Conservation (phyloP, 2,113 vertebrate genomes). For the Balaenoptera acutorostrata region DNA sequence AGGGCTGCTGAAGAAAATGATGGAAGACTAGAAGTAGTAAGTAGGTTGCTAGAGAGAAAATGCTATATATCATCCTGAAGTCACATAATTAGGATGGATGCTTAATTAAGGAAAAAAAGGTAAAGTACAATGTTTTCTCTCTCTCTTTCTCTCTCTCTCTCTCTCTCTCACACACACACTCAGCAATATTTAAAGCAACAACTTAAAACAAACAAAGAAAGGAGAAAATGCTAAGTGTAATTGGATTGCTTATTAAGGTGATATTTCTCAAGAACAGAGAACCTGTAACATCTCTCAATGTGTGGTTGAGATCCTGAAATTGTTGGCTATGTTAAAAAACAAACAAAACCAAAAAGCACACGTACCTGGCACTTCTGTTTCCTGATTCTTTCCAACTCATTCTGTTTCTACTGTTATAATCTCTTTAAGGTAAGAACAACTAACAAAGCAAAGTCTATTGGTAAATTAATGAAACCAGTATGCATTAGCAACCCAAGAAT, state of each 20-base stretch:
- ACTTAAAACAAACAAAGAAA: neutral
- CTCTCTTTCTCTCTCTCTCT: neutral
- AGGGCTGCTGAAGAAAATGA: conserved; percentile 42
- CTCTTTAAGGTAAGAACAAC: neutral
- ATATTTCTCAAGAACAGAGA: neutral
- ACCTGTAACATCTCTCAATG: neutral
- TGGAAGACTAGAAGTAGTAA: conserved; percentile 32
- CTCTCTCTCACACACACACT: neutral
- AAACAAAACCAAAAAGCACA: neutral
- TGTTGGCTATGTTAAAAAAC: neutral
- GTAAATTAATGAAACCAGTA: neutral
- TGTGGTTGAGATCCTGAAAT: neutral
- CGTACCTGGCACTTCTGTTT: neutral
- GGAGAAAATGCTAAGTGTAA: neutral
- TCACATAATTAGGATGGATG: conserved; percentile 53
- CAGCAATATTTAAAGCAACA: neutral
- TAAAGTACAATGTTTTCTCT: conserved; percentile 23
- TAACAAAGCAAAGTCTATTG: neutral
- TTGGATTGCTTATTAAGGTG: neutral
- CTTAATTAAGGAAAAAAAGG: conserved; percentile 39
- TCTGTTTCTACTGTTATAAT: neutral
- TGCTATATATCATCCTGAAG: conserved; percentile 62
- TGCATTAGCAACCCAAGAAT: neutral
- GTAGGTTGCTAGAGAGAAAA: conserved; percentile 44
- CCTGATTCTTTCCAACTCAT: neutral